phyloP scores from a whole-genome alignment of 1,140 invertebrate species.

The Zaprionus tsacasi region DNA sequence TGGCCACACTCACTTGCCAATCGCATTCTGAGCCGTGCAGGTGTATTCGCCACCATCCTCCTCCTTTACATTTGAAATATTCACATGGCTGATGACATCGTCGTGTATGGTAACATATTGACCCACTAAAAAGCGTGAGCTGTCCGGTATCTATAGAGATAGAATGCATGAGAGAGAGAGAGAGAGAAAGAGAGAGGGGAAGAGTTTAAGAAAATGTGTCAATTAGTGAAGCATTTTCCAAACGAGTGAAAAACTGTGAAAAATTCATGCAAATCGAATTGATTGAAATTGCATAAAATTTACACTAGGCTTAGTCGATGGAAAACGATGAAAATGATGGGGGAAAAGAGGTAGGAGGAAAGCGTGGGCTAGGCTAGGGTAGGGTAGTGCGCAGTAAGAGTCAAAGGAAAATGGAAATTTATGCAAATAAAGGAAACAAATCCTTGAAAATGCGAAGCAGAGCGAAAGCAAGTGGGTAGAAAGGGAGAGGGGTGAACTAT shows the following conservation, averaged over 20 bases:
- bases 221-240: slow-evolving; percentile 52
- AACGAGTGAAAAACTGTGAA: slow-evolving; percentile 44
- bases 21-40: slow-evolving; percentile 93
- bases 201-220: slow-evolving; percentile 38
- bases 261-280: slow-evolving; percentile 80
- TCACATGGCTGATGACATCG: slow-evolving; percentile 97
- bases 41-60: slow-evolving; percentile 96
- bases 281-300: slow-evolving; percentile 79
- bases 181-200: neutral
- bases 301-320: slow-evolving; percentile 46
- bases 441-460: slow-evolving; percentile 62
- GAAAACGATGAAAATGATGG: neutral
- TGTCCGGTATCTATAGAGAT: slow-evolving; percentile 79
- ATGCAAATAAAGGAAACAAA: slow-evolving; percentile 82
- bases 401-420: slow-evolving; percentile 71
- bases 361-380: neutral
- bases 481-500: slow-evolving; percentile 11
- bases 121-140: slow-evolving; percentile 91
- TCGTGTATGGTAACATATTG: slow-evolving; percentile 96
- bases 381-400: neutral
- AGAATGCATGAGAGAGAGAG: neutral
- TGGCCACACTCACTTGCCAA: slow-evolving; percentile 85
- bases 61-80: slow-evolving; percentile 94
- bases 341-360: neutral
- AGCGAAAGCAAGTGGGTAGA: slow-evolving; percentile 9